Percentiles rank a stretch among this genome's conserved stretches.
Conservation (phyloP, 2,113 vertebrate species). For the Ahaetulla prasina region DNA sequence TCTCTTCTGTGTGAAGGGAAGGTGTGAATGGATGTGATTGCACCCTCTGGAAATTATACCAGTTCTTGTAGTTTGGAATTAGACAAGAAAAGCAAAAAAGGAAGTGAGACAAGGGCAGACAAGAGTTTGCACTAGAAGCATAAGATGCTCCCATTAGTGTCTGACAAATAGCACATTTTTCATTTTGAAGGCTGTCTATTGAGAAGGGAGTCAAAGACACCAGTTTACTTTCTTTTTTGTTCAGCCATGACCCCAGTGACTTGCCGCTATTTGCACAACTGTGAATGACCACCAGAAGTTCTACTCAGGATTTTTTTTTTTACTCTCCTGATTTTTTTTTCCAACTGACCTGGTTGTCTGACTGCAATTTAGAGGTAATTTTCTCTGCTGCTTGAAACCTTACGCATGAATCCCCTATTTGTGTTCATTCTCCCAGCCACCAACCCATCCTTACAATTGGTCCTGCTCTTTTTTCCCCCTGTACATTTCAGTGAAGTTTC, state of each 20-base stretch:
- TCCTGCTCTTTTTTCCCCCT: not conserved
- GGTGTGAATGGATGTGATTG: not conserved
- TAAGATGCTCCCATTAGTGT: not conserved
- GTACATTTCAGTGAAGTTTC: conserved; percentile 10
- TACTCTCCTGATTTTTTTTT: not conserved
- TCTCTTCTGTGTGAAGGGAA: not conserved
- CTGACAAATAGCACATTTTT: not conserved
- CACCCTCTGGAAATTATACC: not conserved
- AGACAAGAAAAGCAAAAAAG: not conserved
- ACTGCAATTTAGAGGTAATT: conserved; percentile 13
- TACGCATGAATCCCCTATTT: conserved; percentile 1
- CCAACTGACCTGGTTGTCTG: not conserved
- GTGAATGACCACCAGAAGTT: not conserved
- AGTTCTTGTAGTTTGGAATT: not conserved
- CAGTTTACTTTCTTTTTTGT: not conserved
- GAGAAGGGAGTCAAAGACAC: not conserved
- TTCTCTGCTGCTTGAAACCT: conserved; percentile 1
- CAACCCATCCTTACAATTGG: conserved; percentile 6
- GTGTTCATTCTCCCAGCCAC: not conserved
- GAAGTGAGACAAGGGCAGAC: not conserved
- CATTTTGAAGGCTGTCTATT: not conserved
- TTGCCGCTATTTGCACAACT: not conserved
- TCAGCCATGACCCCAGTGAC: not conserved
- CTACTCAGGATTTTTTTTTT: not conserved
- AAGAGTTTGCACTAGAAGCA: not conserved